Evolutionary conservation across 2,797 vertebrate genomes (phyloP).

Genomic region (Peromyscus aztecus): DNA sequence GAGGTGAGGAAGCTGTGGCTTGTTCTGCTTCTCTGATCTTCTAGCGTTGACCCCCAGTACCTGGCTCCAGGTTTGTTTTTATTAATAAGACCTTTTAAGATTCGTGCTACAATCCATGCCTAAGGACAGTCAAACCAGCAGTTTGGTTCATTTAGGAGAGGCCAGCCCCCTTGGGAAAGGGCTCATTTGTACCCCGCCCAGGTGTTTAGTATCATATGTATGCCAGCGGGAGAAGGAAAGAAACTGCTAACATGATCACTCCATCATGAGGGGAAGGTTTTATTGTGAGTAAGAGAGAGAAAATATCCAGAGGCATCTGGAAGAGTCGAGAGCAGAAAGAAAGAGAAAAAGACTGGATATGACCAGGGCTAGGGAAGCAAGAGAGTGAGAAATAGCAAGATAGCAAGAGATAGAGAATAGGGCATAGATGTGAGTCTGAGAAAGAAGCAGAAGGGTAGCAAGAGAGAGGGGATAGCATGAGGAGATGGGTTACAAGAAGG

Average conservation of each 20-base stretch:
- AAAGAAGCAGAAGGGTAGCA: not conserved
- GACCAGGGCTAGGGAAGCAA: not conserved
- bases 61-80: no score
- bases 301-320: not conserved
- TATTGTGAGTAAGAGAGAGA: not conserved
- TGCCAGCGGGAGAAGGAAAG: not conserved
- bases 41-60: no score
- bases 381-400: not conserved
- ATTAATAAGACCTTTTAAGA: no score
- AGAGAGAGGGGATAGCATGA: not conserved
- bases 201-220: not conserved
- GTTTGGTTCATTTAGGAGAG: not conserved
- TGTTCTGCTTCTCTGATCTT: no score
- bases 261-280: not conserved
- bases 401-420: not conserved
- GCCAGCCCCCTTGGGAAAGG: not conserved
- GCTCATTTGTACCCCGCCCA: not conserved
- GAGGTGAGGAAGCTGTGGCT: no score
- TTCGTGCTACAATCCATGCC: not conserved
- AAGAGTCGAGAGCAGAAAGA: not conserved
- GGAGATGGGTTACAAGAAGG: not conserved
- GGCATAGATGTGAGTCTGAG: not conserved
- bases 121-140: not conserved
- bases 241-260: not conserved
- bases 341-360: not conserved